Evolutionary conservation across 2,113 vertebrate species (phyloP).

Genomic region (Malurus cyaneus): DNA sequence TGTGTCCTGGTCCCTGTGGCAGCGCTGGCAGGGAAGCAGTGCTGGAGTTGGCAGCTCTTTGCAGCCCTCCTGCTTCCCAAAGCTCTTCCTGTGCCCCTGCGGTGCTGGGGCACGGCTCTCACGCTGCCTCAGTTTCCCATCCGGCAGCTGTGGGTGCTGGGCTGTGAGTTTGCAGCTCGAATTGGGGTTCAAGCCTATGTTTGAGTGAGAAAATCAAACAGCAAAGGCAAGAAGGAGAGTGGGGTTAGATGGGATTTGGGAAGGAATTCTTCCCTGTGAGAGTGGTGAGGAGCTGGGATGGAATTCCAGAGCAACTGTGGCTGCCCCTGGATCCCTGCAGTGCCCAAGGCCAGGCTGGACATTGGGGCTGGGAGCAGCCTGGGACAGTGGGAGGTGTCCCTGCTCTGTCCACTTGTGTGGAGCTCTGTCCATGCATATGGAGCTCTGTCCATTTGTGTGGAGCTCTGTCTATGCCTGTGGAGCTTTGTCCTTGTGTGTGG

Average conservation of each 20-base stretch:
- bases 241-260: not conserved
- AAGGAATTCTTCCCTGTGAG: not conserved
- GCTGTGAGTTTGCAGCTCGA: not conserved
- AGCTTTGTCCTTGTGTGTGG: not conserved
- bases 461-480: not conserved
- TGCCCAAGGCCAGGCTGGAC: not conserved
- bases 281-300: not conserved
- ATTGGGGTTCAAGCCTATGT: not conserved
- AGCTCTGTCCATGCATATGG: not conserved
- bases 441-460: not conserved
- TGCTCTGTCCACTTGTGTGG: not conserved
- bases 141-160: not conserved
- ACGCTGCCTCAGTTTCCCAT: not conserved
- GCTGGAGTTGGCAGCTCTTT: not conserved
- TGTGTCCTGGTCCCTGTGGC: fast-evolving
- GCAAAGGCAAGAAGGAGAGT: not conserved
- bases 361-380: not conserved
- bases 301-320: not conserved
- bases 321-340: not conserved
- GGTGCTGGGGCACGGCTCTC: not conserved
- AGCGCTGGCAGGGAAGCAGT: fast-evolving
- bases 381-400: not conserved
- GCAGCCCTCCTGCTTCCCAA: not conserved
- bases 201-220: not conserved
- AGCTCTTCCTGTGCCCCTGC: fast-evolving